These are phyloP conservation scores for Heteractis magnifica DNA, from an alignment of 92 coral and sea anemone species.

Conservation along the genomic window DNA sequence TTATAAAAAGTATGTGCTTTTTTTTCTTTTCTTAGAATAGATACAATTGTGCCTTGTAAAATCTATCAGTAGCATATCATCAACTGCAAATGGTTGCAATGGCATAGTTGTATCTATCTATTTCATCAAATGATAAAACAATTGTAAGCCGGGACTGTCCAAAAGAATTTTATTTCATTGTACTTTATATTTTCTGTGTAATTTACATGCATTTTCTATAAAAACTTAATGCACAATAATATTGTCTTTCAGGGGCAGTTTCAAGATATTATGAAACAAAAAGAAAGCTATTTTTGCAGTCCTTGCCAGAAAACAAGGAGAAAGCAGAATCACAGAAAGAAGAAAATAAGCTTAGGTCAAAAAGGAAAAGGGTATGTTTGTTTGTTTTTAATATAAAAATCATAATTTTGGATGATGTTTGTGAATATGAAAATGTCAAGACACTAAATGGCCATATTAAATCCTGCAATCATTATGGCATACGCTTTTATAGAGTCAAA, in stretches of 20 bases:
- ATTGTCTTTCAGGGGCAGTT: conserved; percentile 19
- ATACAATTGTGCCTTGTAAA: too few species aligned
- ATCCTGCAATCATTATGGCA: too few species aligned
- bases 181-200: neutral
- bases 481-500: too few species aligned
- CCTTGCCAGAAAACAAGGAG: conserved; percentile 30
- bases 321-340: conserved; percentile 9
- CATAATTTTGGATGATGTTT: too few species aligned
- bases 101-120: too few species aligned
- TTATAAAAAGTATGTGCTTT: conserved; percentile 22
- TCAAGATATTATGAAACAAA: conserved; percentile 44
- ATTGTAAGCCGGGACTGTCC: too few species aligned
- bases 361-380: conserved; percentile 44
- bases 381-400: neutral
- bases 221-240: neutral
- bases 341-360: conserved; percentile 30
- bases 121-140: too few species aligned
- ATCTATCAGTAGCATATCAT: neutral
- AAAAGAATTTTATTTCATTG: too few species aligned
- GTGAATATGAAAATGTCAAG: too few species aligned
- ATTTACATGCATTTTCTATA: too few species aligned
- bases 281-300: conserved; percentile 25
- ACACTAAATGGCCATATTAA: too few species aligned
- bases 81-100: neutral
- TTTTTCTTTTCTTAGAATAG: neutral